phyloP scores from a whole-genome alignment of 2,113 vertebrate genomes.

The Antechinus stuartii region DNA sequence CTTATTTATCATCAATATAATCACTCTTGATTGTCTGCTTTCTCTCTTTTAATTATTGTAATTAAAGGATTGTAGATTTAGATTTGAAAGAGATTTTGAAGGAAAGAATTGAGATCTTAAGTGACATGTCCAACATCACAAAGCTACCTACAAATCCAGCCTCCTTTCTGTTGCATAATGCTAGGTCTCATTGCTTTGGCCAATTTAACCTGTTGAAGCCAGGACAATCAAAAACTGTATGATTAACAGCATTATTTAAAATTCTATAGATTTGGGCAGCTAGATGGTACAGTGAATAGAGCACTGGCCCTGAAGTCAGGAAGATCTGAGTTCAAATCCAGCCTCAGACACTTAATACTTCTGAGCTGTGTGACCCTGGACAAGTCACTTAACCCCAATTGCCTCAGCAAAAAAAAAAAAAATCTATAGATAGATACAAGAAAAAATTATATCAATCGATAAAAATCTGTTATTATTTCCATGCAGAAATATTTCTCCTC shows the following conservation, averaged over 20 bases:
- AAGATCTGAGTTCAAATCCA: too few species aligned
- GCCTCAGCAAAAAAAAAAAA: not conserved
- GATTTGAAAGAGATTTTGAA: not conserved
- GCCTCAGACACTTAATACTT: too few species aligned
- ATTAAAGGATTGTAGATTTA: not conserved
- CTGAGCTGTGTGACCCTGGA: too few species aligned
- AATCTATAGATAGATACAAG: not conserved
- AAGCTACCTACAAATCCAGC: not conserved
- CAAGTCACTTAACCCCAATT: too few species aligned
- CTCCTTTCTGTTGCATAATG: not conserved
- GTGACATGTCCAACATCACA: not conserved
- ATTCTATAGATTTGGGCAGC: not conserved
- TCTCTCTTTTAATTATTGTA: not conserved
- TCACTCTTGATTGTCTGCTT: not conserved
- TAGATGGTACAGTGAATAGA: too few species aligned
- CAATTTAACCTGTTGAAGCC: not conserved
- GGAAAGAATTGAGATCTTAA: not conserved
- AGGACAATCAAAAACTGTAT: not conserved
- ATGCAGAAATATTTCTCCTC: not conserved
- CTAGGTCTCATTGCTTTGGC: not conserved
- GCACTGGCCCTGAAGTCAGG: too few species aligned
- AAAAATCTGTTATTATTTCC: not conserved
- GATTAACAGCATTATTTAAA: not conserved
- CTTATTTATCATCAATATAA: not conserved
- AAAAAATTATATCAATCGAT: not conserved